Evolutionary conservation across 2,888 invertebrate species (phyloP).

Genomic region (Agrotis puta): DNA sequence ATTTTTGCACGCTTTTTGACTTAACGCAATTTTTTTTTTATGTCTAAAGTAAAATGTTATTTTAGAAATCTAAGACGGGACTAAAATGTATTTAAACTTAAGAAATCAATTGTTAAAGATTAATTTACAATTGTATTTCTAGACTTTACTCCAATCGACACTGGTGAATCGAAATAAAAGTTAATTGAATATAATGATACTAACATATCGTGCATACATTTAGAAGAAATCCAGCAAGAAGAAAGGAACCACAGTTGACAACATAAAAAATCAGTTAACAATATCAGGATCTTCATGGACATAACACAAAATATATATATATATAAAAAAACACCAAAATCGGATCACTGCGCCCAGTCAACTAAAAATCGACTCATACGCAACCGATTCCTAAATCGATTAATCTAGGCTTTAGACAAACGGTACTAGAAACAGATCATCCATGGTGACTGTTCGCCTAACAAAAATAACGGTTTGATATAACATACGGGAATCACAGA

Average conservation of each 20-base stretch:
- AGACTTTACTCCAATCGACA: too few relatives aligned
- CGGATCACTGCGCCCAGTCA: conserved; percentile 15
- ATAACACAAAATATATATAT: conserved; percentile 18
- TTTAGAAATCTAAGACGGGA: conserved; percentile 9
- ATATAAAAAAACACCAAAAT: conserved; percentile 23
- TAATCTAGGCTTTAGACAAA: conserved; percentile 47
- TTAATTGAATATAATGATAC: too few relatives aligned
- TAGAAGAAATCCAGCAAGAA: neutral
- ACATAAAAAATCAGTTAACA: conserved; percentile 5
- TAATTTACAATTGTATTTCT: too few relatives aligned
- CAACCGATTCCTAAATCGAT: conserved; percentile 49
- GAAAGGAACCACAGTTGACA: neutral
- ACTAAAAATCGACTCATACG: conserved; percentile 41
- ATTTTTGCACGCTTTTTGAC: conserved; percentile 25
- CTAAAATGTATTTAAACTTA: neutral
- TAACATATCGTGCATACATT: too few relatives aligned
- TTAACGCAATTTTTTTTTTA: conserved; percentile 11
- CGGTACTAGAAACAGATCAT: conserved; percentile 49
- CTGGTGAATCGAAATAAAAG: too few relatives aligned
- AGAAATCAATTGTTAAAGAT: neutral
- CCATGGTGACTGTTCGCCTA: conserved; percentile 14
- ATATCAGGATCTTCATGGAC: conserved; percentile 14
- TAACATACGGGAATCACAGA: conserved; percentile 25
- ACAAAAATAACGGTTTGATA: conserved; percentile 38
- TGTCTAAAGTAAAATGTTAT: neutral